phyloP scores from a whole-genome alignment of 2,797 vertebrate genomes.

The Pangasius macronema region DNA sequence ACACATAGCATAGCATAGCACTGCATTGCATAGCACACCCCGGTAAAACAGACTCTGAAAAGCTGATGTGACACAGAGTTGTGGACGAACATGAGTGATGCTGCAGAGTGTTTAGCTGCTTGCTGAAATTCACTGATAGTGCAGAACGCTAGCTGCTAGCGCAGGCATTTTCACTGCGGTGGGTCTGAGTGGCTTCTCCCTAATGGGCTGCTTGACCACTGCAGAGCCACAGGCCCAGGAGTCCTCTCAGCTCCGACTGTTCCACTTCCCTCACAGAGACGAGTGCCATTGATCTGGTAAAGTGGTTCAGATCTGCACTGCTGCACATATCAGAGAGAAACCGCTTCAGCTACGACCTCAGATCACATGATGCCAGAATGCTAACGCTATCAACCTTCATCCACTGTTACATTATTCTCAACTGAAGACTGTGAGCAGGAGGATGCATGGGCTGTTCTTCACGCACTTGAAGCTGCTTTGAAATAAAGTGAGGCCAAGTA shows the following conservation, averaged over 20 bases:
- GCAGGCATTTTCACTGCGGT: constrained; percentile 53
- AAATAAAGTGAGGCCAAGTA: not conserved
- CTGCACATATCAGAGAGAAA: constrained; percentile 40
- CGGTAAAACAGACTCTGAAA: not conserved
- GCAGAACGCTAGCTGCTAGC: constrained; percentile 56
- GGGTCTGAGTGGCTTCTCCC: constrained; percentile 44
- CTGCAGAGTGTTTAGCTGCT: constrained; percentile 44
- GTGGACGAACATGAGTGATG: constrained; percentile 40
- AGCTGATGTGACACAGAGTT: constrained; percentile 27
- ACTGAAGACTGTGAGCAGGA: not conserved
- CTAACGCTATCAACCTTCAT: not conserved
- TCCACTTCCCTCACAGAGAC: constrained; percentile 48
- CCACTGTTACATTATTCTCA: not conserved
- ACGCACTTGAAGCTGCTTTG: not conserved
- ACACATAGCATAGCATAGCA: not conserved
- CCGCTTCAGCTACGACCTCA: not conserved
- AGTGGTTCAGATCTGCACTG: constrained; percentile 41
- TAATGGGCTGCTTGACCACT: constrained; percentile 57
- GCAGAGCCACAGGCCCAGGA: constrained; percentile 50
- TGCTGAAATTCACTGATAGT: constrained; percentile 50
- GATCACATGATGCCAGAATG: not conserved
- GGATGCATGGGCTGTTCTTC: not conserved
- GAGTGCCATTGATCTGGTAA: constrained; percentile 52
- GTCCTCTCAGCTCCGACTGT: constrained; percentile 41
- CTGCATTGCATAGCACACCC: not conserved